Evolutionary conservation across 2,113 vertebrate genomes (phyloP).

Genomic region (Cochlearius cochlearius): DNA sequence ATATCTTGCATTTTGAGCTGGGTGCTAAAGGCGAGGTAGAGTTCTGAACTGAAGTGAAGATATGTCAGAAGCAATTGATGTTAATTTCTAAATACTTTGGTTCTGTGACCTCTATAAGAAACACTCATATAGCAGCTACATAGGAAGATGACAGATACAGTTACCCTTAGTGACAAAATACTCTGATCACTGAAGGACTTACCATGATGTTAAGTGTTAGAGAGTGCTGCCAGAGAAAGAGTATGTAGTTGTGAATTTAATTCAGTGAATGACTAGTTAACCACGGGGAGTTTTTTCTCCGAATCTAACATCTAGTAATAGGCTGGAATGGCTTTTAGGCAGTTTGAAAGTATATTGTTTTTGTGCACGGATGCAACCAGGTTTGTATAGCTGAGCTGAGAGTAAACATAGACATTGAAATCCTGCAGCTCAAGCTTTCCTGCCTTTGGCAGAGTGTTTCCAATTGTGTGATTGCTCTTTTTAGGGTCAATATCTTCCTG

Average conservation of each 20-base stretch:
- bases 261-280: background rate
- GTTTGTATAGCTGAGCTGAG: background rate
- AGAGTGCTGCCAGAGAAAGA: background rate
- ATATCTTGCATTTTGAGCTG: background rate
- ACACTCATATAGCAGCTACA: background rate
- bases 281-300: background rate
- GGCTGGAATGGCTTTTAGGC: background rate
- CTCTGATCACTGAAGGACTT: background rate
- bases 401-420: background rate
- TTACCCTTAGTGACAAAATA: background rate
- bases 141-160: background rate
- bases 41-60: background rate
- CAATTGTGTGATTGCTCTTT: background rate
- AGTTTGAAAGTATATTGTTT: background rate
- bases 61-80: background rate
- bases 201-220: background rate
- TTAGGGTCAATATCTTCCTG: slow-evolving; percentile 97
- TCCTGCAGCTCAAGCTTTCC: background rate
- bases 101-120: background rate
- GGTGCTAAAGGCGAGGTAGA: background rate
- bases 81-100: background rate
- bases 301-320: background rate
- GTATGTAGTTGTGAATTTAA: background rate
- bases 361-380: background rate
- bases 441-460: background rate